Base-by-base conservation (phyloP, 2,113 vertebrate species). In the Halcyon senegalensis region DNA sequence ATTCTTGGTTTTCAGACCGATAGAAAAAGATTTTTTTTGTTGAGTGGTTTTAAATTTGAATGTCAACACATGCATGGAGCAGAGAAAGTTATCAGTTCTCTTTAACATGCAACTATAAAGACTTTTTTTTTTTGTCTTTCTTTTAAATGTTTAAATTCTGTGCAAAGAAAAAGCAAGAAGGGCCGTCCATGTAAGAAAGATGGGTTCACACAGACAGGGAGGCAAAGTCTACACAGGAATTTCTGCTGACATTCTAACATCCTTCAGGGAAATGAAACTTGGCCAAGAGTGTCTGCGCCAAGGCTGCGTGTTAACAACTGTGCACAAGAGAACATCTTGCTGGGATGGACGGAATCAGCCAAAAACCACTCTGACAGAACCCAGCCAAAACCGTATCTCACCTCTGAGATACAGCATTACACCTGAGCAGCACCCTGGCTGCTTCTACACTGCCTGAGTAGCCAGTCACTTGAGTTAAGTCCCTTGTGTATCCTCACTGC, bases 371-470 rank as follows among this genome's bases (percentile, higher is more conserved):
- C 21, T 7, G 59, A 23, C 35, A 87, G 41, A 70, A 50, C 6
- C n/a, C 35, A 64, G 46, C 20, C 28, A 25, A 77, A 23, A 59
- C 7, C 2, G 0, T 20, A 31, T n/a, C 31, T 84, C 46, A 35
- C 23, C 56, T 72, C 7, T 20, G 23, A 51, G 33, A 33, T 7
- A 23, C 30, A 59, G 10, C 10, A 19, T 25, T 10, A n/a, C 13
- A 76, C 25, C 46, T 23, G 37, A 86, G 19, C 21, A 82, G 41
- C 35, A 21, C 31, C 41, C 62, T 33, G 50, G n/a, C 15, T 16
- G 31, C 17, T 25, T 41, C 39, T 55, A 7, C 1, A 14, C 62
- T 39, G 27, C 51, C 11, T 1, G 0, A 25, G 51, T 2, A 68
- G 13, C 50, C 1, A 13, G 2, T 31, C 10, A 13, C 14, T 13